A percentile compares a stretch with the other conserved stretches of the same genome.
Evolutionary conservation across 2,888 invertebrate genomes (phyloP).

Genomic region (Criorhina ranunculi): DNA sequence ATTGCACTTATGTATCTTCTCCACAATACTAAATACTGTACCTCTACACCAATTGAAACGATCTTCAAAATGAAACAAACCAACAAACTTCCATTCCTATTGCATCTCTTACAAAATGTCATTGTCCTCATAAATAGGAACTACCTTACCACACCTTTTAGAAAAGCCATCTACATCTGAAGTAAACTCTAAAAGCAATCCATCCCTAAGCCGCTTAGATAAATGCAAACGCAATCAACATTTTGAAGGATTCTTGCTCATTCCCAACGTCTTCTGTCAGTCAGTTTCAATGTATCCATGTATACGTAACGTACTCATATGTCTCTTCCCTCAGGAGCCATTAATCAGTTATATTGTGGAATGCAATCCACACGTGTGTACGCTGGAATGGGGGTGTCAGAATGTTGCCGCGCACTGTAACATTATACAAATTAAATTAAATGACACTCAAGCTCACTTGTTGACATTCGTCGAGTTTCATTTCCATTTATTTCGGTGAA

Average conservation of each 20-base stretch:
- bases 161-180: not conserved
- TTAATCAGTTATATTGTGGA: conserved; percentile 68
- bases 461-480: conserved; percentile 71
- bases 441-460: conserved; percentile 74
- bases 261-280: conserved; percentile 25
- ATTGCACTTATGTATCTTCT: no score
- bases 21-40: no score
- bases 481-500: conserved; percentile 69
- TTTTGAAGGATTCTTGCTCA: conserved; percentile 55
- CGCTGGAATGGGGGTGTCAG: conserved; percentile 5
- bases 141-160: conserved; percentile 6
- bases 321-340: conserved; percentile 48
- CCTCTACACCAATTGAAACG: no score
- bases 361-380: conserved; percentile 57
- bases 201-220: conserved; percentile 49
- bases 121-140: not conserved
- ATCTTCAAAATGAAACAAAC: no score
- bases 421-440: conserved; percentile 74
- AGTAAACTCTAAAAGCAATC: conserved; percentile 32
- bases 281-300: conserved; percentile 9
- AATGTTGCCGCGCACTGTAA: conserved; percentile 40
- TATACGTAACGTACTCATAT: not conserved
- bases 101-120: not conserved
- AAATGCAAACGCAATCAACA: conserved; percentile 59
- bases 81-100: no score